A percentile compares a stretch with the other conserved stretches of the same genome.
phyloP scores from a whole-genome alignment of 2,888 invertebrate genomes.

The Polyploca ridens region DNA sequence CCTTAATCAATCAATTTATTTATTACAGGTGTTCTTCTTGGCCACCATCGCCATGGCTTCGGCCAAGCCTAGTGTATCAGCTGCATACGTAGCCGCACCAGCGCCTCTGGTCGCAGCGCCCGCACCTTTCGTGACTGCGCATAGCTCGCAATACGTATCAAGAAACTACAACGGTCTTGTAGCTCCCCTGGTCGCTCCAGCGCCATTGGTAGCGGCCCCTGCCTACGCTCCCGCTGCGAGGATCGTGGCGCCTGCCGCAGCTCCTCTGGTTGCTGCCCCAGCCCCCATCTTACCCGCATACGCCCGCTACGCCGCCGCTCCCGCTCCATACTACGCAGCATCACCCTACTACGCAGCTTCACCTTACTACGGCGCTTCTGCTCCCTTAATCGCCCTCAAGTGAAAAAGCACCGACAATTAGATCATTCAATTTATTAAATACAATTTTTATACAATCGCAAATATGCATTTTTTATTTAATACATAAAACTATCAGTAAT shows the following conservation, averaged over 20 bases:
- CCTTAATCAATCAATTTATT: not conserved
- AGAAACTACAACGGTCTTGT: constrained; percentile 83
- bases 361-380: constrained; percentile 62
- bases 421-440: constrained; percentile 39
- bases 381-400: constrained; percentile 64
- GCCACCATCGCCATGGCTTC: constrained; percentile 62
- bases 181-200: constrained; percentile 75
- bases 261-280: constrained; percentile 33
- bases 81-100: constrained; percentile 72
- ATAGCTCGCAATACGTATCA: constrained; percentile 86
- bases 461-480: constrained; percentile 17
- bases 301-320: constrained; percentile 45
- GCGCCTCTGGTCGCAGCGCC: constrained; percentile 69
- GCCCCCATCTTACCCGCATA: constrained; percentile 50
- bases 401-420: constrained; percentile 60
- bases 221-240: constrained; percentile 43
- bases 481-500: not conserved
- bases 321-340: constrained; percentile 33
- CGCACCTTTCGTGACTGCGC: constrained; percentile 86
- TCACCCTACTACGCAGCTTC: constrained; percentile 35
- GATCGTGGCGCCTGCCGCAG: constrained; percentile 38
- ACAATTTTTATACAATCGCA: constrained; percentile 18
- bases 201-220: constrained; percentile 62
- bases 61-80: constrained; percentile 74
- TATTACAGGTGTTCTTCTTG: constrained; percentile 66